Base-by-base conservation (phyloP, 92 coral and sea anemone species). In the Pocillopora meandrina region DNA sequence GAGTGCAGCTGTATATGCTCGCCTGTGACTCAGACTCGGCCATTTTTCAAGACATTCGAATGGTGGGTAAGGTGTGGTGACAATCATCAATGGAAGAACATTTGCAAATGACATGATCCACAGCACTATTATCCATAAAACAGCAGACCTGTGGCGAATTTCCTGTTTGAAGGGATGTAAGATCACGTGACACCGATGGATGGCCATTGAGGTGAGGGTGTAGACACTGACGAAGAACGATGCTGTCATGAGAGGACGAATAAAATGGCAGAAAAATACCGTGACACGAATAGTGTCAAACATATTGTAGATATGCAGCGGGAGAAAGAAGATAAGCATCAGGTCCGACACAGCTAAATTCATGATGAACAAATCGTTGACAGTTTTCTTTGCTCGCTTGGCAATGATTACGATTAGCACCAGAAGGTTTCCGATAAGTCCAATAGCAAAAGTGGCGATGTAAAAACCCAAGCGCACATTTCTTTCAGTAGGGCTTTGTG, bases 181-280 rank as follows among this genome's bases (percentile, higher is more conserved):
- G 59, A 94, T 94, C 65, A 93, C 98, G 67, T 91, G 95, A 76
- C 98, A 94, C 17, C 98, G 92, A 72, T 94, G 92, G n/a, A 94
- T 91, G 31, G 98, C 93, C 98, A 94, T 94, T 33, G 95, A 84
- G 5, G 98, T 92, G 61, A 94, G 85, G 2, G 98, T 94, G 66
- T 92, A 94, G 60, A 94, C 90, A 61, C 98, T 94, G 62, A 94
- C 98, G 31, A 94, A 92, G 68, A 92, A 94, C 34, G 98, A 88
- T 13, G 89, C 93, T 5, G 98, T 94, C 95, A 92, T 94, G 5
- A 94, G 59, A n/a, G 98, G 98, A 20, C 79, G 75, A 61, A 91
- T 91, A 55, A 94, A 82, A 65, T 92, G 90, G 71, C 98, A 94
- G 56, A 89, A 87, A 65, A 94, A 94, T n/a, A 84, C 80, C 15